A percentile compares a stretch with the other conserved stretches of the same genome.
Evolutionary conservation across 1,140 invertebrate genomes (phyloP).

Genomic region (Drosophila insularis): DNA sequence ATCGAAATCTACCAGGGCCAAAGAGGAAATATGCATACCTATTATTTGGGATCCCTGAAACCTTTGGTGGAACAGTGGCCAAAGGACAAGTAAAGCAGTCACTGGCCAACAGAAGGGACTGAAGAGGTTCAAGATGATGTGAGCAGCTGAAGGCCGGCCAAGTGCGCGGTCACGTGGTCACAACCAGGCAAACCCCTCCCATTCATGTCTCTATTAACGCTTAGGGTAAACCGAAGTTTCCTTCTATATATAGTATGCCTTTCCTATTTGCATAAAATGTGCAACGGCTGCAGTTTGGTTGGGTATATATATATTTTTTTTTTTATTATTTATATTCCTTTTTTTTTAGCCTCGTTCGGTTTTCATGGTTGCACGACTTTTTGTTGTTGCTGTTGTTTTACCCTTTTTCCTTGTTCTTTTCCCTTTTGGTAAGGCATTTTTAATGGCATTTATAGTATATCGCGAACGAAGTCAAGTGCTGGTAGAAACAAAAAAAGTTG

Average conservation of each 20-base stretch:
- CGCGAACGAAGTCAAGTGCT: constrained; percentile 50
- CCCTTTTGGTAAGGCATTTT: constrained; percentile 31
- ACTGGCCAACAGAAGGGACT: neutral
- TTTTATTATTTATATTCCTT: constrained; percentile 31
- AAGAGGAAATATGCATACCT: constrained; percentile 18
- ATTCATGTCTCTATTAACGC: constrained; percentile 48
- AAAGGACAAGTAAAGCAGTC: constrained; percentile 15
- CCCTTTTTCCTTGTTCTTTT: constrained; percentile 33
- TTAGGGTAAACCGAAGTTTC: constrained; percentile 41
- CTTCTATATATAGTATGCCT: constrained; percentile 12
- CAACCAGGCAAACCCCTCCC: neutral
- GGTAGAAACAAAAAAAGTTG: constrained; percentile 42
- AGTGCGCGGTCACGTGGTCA: constrained; percentile 23
- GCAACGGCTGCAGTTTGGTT: constrained; percentile 43
- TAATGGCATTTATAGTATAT: constrained; percentile 56
- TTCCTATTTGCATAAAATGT: constrained; percentile 69
- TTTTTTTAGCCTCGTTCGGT: constrained; percentile 31
- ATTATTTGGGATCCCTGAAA: constrained; percentile 38
- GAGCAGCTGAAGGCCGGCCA: constrained; percentile 16
- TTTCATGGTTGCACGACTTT: constrained; percentile 33
- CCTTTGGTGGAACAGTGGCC: constrained; percentile 40
- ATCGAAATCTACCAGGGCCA: constrained; percentile 20
- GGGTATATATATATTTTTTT: constrained; percentile 16
- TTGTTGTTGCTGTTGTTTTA: neutral
- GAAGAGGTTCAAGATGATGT: neutral